phyloP scores from a whole-genome alignment of 37 sponge, comb jelly and placozoan genomes.

The Oopsacas minuta region DNA sequence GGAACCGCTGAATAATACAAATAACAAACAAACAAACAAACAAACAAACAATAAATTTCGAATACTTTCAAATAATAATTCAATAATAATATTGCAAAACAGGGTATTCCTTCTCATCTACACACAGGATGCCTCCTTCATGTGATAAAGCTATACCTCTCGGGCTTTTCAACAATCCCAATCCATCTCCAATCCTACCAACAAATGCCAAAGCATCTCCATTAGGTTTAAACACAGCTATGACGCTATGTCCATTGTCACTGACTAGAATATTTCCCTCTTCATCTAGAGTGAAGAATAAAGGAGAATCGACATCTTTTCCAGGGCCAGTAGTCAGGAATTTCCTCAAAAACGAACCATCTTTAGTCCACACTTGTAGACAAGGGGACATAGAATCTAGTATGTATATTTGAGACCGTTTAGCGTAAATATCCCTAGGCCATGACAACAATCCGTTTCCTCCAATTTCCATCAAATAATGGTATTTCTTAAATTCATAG shows the following conservation, averaged over 20 bases:
- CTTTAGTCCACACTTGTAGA: neutral
- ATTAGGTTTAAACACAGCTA: neutral
- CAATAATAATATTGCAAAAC: neutral
- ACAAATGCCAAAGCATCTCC: neutral
- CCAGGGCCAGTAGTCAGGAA: neutral
- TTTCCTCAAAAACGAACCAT: neutral
- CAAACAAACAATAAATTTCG: too few species aligned
- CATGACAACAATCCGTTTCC: neutral
- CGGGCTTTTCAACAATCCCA: neutral
- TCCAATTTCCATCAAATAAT: neutral
- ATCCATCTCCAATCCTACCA: neutral
- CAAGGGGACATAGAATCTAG: neutral
- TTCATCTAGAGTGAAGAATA: neutral
- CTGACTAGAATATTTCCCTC: neutral
- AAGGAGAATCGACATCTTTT: neutral
- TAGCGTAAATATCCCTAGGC: neutral
- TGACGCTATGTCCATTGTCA: neutral
- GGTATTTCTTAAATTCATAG: neutral
- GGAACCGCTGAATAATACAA: too few species aligned
- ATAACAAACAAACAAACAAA: too few species aligned
- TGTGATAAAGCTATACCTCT: neutral
- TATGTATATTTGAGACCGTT: neutral
- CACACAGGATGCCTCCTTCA: neutral
- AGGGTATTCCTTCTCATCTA: neutral
- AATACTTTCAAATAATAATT: too few species aligned